phyloP scores from a whole-genome alignment of 2,888 invertebrate genomes.

The Portevinia maculata region DNA sequence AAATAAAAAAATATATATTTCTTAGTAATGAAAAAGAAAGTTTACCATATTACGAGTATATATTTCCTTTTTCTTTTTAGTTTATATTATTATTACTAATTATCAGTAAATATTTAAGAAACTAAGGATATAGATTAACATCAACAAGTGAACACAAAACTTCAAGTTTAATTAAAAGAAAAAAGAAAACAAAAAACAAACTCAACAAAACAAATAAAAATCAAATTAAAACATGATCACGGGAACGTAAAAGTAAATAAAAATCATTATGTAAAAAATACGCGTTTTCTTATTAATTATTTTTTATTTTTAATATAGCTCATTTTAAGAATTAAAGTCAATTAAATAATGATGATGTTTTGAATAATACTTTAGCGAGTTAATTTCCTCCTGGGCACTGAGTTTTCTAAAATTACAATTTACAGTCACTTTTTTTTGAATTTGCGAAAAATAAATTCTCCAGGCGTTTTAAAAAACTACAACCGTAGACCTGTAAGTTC shows the following conservation, averaged over 20 bases:
- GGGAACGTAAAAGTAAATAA: constrained; percentile 58
- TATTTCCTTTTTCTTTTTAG: constrained; percentile 64
- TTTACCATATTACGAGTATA: constrained; percentile 55
- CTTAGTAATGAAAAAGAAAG: constrained; percentile 38
- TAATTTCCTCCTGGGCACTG: too few relatives aligned
- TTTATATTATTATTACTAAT: constrained; percentile 57
- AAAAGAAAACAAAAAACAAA: constrained; percentile 11
- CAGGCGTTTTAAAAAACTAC: too few relatives aligned
- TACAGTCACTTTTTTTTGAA: too few relatives aligned
- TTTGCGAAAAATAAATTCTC: too few relatives aligned
- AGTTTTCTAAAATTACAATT: too few relatives aligned
- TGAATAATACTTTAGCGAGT: too few relatives aligned
- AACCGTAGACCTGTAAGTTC: too few relatives aligned
- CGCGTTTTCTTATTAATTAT: constrained; percentile 34
- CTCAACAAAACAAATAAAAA: constrained; percentile 36
- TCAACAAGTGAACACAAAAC: constrained; percentile 68
- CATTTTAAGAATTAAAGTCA: too few relatives aligned
- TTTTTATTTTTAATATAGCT: too few relatives aligned
- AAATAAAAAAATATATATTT: constrained; percentile 41
- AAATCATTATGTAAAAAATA: constrained; percentile 53
- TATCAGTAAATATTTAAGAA: constrained; percentile 49
- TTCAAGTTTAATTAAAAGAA: constrained; percentile 64
- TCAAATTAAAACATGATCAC: constrained; percentile 39
- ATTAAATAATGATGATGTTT: too few relatives aligned
- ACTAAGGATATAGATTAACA: constrained; percentile 61